A percentile compares a stretch with the other conserved stretches of the same genome.
Conservation (phyloP, 1,140 invertebrate species). For the Cydia splendana region DNA sequence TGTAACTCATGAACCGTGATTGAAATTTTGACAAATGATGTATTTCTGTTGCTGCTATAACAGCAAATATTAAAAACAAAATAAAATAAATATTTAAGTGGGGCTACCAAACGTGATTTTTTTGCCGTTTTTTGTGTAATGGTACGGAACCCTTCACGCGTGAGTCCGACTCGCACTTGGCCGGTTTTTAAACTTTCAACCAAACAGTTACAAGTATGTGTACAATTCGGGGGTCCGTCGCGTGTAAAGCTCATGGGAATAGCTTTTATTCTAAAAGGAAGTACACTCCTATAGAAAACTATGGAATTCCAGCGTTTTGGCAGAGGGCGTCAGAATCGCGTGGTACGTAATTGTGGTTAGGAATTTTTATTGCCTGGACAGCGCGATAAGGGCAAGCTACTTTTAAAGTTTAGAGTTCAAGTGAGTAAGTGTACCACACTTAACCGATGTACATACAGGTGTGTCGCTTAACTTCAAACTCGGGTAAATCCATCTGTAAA, state of each 20-base stretch:
- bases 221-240: slow-evolving; percentile 12
- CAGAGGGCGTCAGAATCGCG: not conserved
- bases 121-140: not conserved
- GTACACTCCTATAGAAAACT: not conserved
- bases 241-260: not conserved
- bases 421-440: not conserved
- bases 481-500: too few species aligned
- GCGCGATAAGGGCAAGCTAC: not conserved
- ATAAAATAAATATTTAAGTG: too few species aligned
- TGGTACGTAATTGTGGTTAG: slow-evolving; percentile 16
- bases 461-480: too few species aligned
- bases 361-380: slow-evolving; percentile 30
- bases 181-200: not conserved
- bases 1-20: too few species aligned
- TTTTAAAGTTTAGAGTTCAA: not conserved
- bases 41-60: too few species aligned
- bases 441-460: too few species aligned
- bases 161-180: too few species aligned
- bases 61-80: too few species aligned
- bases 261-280: not conserved
- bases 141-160: too few species aligned
- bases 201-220: not conserved
- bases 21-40: too few species aligned
- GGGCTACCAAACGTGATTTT: too few species aligned
- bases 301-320: slow-evolving; percentile 7